These are phyloP conservation scores for Cherax destructor DNA, from an alignment of 1,140 invertebrate genomes.

Conservation along the genomic window DNA sequence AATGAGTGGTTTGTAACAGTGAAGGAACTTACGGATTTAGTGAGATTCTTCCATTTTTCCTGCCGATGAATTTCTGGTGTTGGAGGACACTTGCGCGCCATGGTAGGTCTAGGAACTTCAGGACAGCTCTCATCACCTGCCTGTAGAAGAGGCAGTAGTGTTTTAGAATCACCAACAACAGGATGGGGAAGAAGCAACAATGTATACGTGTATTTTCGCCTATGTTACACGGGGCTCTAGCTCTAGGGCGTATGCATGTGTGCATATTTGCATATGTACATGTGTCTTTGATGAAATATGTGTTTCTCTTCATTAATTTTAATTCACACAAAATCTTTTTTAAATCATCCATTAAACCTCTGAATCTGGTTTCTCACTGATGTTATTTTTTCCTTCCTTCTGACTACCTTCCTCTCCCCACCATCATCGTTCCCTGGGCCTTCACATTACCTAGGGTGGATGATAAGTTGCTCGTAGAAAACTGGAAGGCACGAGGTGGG, in stretches of 20 bases:
- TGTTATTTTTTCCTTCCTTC: too few relatives aligned
- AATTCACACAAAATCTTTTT: too few relatives aligned
- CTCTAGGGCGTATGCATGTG: too few relatives aligned
- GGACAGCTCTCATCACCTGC: not conserved
- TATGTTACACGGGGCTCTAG: too few relatives aligned
- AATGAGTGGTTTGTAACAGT: not conserved
- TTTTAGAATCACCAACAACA: not conserved
- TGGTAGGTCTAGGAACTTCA: not conserved
- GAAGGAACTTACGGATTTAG: not conserved
- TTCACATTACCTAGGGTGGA: not conserved
- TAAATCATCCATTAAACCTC: too few relatives aligned
- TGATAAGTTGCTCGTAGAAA: not conserved
- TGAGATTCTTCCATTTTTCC: not conserved
- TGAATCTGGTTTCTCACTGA: too few relatives aligned
- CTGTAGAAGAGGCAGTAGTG: not conserved
- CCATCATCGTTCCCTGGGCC: not conserved
- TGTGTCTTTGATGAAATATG: too few relatives aligned
- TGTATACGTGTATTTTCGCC: too few relatives aligned
- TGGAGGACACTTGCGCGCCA: not conserved
- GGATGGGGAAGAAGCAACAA: not conserved
- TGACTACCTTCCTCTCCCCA: too few relatives aligned
- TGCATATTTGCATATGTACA: too few relatives aligned
- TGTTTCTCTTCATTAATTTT: too few relatives aligned
- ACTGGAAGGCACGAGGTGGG: not conserved
- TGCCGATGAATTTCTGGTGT: not conserved